phyloP scores from a whole-genome alignment of 2,797 vertebrate genomes.

The Rhadinocentrus ornatus region DNA sequence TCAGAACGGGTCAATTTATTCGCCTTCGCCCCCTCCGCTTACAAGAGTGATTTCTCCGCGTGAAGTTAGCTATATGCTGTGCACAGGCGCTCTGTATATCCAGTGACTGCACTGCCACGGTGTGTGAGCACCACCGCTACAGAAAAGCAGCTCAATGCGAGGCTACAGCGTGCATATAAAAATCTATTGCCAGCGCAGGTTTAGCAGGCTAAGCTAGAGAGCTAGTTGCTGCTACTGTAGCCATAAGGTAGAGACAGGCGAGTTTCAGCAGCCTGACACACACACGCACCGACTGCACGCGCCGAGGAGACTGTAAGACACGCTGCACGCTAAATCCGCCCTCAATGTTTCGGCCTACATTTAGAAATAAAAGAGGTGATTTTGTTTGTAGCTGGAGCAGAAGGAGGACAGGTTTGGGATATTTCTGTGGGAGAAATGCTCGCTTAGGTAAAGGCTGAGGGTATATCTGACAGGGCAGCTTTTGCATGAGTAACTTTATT shows the following conservation, averaged over 20 bases:
- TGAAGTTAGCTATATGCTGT: constrained; percentile 66
- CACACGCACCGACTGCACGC: constrained; percentile 15
- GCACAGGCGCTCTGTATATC: constrained; percentile 10
- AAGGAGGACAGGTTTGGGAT: background rate
- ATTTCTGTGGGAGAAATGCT: background rate
- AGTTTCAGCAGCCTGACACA: constrained; percentile 26
- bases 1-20: constrained; percentile 74
- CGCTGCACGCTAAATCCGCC: constrained; percentile 42
- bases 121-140: constrained; percentile 4
- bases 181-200: constrained; percentile 57
- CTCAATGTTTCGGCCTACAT: constrained; percentile 40
- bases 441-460: constrained; percentile 5
- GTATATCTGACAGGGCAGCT: constrained; percentile 21
- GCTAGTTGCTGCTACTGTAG: constrained; percentile 78
- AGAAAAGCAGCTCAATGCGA: constrained; percentile 31
- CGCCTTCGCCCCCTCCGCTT: constrained; percentile 41
- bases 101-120: constrained; percentile 17
- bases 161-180: constrained; percentile 57
- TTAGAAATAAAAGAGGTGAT: constrained; percentile 29
- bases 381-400: constrained; percentile 29
- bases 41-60: constrained; percentile 45
- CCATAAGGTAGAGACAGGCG: constrained; percentile 60
- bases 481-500: background rate
- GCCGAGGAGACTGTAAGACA: constrained; percentile 35
- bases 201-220: constrained; percentile 80